Conservation (phyloP, 1,140 invertebrate species). For the Scaptomyza pallida region DNA sequence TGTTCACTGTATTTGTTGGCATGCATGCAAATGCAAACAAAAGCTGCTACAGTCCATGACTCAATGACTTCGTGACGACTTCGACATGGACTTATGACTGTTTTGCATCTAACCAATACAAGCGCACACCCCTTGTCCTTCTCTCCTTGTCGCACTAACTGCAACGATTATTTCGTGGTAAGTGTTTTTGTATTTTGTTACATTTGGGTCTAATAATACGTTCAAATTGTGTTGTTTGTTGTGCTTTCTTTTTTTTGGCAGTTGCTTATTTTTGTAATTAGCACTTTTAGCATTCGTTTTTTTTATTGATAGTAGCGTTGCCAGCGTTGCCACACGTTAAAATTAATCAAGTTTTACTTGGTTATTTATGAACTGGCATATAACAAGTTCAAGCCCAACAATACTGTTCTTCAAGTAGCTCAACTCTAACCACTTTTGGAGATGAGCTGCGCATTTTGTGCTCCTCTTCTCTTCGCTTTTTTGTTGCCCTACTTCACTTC, state of each 20-base stretch:
- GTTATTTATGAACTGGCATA: conserved; percentile 30
- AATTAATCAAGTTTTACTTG: conserved; percentile 47
- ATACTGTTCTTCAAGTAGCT: conserved; percentile 39
- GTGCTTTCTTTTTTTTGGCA: conserved; percentile 30
- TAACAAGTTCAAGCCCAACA: too few relatives aligned
- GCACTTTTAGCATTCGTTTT: conserved; percentile 62
- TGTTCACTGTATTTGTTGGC: conserved; percentile 18
- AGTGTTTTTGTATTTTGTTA: conserved; percentile 10
- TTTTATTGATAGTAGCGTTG: conserved; percentile 40
- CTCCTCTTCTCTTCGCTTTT: too few relatives aligned
- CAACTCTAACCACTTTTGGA: conserved; percentile 61
- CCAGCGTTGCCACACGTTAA: conserved; percentile 26
- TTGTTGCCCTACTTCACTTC: conserved; percentile 7
- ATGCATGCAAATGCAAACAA: conserved; percentile 44
- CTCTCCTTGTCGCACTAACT: not conserved
- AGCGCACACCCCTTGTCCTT: too few relatives aligned
- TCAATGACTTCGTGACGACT: conserved; percentile 51
- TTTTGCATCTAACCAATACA: not conserved
- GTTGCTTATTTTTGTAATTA: conserved; percentile 76
- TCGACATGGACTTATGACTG: conserved; percentile 35
- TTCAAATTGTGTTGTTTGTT: not conserved
- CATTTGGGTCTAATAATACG: conserved; percentile 7
- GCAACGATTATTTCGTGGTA: conserved; percentile 30
- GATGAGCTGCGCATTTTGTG: conserved; percentile 66
- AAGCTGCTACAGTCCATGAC: conserved; percentile 30